Evolutionary conservation across 1,140 invertebrate genomes (phyloP).

Genomic region (Hylaeus volcanicus): DNA sequence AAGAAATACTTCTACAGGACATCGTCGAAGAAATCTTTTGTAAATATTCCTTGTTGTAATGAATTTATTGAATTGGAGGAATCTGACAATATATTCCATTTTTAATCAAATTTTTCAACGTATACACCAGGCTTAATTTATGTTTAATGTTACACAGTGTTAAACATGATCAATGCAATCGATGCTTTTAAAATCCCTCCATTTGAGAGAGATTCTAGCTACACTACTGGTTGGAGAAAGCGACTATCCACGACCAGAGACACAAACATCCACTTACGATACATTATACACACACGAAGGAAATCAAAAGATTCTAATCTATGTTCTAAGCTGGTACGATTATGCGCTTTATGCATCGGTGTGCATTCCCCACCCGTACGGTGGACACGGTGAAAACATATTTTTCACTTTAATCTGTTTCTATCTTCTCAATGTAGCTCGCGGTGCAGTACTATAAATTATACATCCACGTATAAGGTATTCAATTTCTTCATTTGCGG

Average conservation of each 20-base stretch:
- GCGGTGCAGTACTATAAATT: neutral
- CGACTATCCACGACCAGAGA: conserved; percentile 42
- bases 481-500: no score
- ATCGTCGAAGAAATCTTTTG: no score
- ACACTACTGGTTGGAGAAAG: conserved; percentile 57
- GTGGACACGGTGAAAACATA: conserved; percentile 50
- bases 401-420: conserved; percentile 32
- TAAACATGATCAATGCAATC: no score
- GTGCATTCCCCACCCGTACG: conserved; percentile 30
- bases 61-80: no score
- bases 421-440: conserved; percentile 8
- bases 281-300: conserved; percentile 37
- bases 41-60: no score
- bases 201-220: neutral
- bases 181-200: neutral
- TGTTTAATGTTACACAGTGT: no score
- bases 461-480: neutral
- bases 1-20: no score
- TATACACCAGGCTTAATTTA: no score
- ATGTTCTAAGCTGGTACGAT: conserved; percentile 26
- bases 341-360: conserved; percentile 54
- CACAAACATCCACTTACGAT: conserved; percentile 45
- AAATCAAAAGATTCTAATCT: conserved; percentile 52
- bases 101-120: no score
- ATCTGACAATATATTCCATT: no score